Percentiles rank a stretch among this genome's conserved stretches.
Conservation (phyloP, 2,113 vertebrate species). For the Leucoraja erinaceus region DNA sequence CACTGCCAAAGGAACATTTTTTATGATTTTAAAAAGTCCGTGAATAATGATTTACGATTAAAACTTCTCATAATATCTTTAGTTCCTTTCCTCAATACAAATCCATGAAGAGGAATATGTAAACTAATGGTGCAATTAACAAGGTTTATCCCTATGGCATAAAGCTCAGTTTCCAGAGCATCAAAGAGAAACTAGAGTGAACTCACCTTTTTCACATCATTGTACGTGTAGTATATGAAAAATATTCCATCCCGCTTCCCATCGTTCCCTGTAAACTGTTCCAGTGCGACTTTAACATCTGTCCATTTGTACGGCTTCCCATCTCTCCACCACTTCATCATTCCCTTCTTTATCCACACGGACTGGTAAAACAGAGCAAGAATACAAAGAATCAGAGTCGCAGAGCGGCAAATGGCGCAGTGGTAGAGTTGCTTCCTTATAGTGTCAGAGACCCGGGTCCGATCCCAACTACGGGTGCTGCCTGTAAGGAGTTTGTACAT, state of each 20-base stretch:
- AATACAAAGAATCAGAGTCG: constrained; percentile 19
- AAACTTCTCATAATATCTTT: constrained; percentile 8
- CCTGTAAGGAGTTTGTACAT: too few relatives aligned
- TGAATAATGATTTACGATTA: not conserved
- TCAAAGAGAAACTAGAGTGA: not conserved
- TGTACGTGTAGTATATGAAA: constrained; percentile 86
- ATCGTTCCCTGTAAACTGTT: constrained; percentile 83
- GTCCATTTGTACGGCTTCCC: constrained; percentile 92
- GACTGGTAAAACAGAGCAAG: constrained; percentile 59
- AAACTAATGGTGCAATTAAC: not conserved
- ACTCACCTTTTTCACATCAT: constrained; percentile 87
- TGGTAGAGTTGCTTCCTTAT: too few relatives aligned
- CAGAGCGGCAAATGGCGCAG: not conserved
- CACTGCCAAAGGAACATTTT: too few relatives aligned
- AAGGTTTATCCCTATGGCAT: not conserved
- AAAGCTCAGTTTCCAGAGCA: not conserved
- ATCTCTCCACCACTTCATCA: constrained; percentile 91
- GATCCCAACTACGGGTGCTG: too few relatives aligned
- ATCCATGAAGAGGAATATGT: not conserved
- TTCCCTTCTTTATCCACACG: constrained; percentile 91
- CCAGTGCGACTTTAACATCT: constrained; percentile 83
- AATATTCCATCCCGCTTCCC: constrained; percentile 86
- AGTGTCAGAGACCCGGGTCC: too few relatives aligned
- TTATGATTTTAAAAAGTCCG: too few relatives aligned
- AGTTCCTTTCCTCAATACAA: not conserved